Evolutionary conservation across 2,797 vertebrate species (phyloP).

Genomic region (Syncerus caffer): DNA sequence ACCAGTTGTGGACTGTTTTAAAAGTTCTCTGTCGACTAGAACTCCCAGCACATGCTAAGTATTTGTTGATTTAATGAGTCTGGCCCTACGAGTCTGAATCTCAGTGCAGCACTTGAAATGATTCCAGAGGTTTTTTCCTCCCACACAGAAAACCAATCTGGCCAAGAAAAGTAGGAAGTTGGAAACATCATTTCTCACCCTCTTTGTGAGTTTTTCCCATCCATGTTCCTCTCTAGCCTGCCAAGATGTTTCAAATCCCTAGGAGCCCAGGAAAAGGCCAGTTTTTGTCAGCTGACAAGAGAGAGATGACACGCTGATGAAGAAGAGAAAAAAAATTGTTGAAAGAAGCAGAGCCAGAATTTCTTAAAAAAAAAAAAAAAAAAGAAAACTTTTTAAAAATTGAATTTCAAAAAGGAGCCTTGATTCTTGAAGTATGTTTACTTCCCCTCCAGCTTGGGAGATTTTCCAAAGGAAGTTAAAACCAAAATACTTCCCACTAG

Average conservation of each 20-base stretch:
- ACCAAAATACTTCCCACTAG: slow-evolving; percentile 72
- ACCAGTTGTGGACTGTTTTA: background rate
- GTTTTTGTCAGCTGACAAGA: slow-evolving; percentile 69
- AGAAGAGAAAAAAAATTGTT: background rate
- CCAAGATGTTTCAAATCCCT: slow-evolving; percentile 60
- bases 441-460: slow-evolving; percentile 73
- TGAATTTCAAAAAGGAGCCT: slow-evolving; percentile 74
- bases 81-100: slow-evolving; percentile 33
- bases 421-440: slow-evolving; percentile 74
- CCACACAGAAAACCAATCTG: slow-evolving; percentile 52
- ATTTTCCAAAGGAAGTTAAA: slow-evolving; percentile 78
- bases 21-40: background rate
- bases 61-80: slow-evolving; percentile 43
- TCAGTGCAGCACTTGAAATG: slow-evolving; percentile 45
- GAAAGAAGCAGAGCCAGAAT: slow-evolving; percentile 47
- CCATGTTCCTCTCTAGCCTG: slow-evolving; percentile 62
- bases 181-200: slow-evolving; percentile 75
- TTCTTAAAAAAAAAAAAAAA: slow-evolving; percentile 51
- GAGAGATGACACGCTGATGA: slow-evolving; percentile 47
- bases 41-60: slow-evolving; percentile 20
- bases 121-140: slow-evolving; percentile 56
- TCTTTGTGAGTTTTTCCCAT: slow-evolving; percentile 59
- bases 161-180: slow-evolving; percentile 73
- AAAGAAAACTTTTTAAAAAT: slow-evolving; percentile 60
- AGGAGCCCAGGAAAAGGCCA: slow-evolving; percentile 72